Base-by-base conservation (phyloP, 2,797 vertebrate genomes). In the Sebastes paucispinis region DNA sequence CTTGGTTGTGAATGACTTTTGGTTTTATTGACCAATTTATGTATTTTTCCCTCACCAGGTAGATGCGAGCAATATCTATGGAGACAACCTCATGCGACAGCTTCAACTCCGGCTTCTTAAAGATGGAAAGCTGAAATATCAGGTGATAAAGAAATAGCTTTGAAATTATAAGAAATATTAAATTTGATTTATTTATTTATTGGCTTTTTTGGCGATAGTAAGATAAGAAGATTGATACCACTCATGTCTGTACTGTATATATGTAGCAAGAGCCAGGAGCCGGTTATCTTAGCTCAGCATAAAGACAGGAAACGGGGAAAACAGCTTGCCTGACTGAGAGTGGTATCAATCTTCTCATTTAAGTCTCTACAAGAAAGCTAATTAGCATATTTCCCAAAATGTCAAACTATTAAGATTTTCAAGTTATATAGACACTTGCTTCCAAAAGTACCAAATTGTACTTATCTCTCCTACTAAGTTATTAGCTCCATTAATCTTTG, bases 61-160 rank as follows among this genome's bases (percentile, higher is more conserved):
- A 67, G 98, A 99, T 80, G 97, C 97, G 0, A 95, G 96, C 31
- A 97, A 99, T 70, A 79, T 99, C 60, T 99, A 99, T 0, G 98
- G 98, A 87, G 97, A 97, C 81, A 95, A 82, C 62, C 93, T 99
- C 70, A 89, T 87, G 31, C 95, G 97, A 2, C 98, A 99, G 88
- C 94, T 96, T 81, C 90, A 96, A 12, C 96, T 99, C 47, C 93
- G 98, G 3, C 96, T 98, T 84, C 97, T 96, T 80, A 91, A 88
- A 84, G 97, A 99, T 0, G 98, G 98, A 82, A 99, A 99, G 87
- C 75, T 99, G 83, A 99, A 98, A 90, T 98, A 97, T 92, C 97
- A 99, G 97, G 98, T 99, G 29, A 5, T 13, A 9, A 10, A 75
- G 6, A 32, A 54, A 73, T 20, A 58, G 1, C 8, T 34, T 32